phyloP scores from a whole-genome alignment of 2,888 invertebrate species.

The Mycogona germanica region DNA sequence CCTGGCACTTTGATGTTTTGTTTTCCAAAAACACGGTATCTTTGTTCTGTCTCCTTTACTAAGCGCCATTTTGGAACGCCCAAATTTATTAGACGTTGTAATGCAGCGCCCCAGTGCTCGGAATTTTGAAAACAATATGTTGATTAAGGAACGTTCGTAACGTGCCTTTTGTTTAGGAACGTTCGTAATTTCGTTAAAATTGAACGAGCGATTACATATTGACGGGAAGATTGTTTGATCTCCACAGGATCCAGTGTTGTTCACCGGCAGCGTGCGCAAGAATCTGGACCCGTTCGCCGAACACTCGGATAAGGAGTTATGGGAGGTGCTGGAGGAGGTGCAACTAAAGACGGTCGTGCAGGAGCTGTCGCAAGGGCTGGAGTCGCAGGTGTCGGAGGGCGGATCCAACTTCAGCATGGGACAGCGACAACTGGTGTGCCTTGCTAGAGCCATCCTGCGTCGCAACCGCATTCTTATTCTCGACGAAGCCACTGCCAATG shows the following conservation, averaged over 20 bases:
- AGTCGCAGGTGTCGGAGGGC: constrained; percentile 57
- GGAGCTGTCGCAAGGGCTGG: constrained; percentile 50
- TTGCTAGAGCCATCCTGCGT: constrained; percentile 74
- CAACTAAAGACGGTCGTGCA: constrained; percentile 56
- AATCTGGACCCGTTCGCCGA: constrained; percentile 83
- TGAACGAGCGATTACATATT: too few species aligned
- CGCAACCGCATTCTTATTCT: constrained; percentile 73
- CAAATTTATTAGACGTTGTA: too few species aligned
- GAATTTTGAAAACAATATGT: too few species aligned
- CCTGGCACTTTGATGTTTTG: too few species aligned
- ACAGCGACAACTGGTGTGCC: constrained; percentile 76
- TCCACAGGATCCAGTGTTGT: constrained; percentile 58
- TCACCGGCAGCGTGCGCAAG: constrained; percentile 73
- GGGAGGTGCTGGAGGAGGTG: constrained; percentile 74
- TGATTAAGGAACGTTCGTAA: too few species aligned
- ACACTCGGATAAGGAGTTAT: constrained; percentile 60
- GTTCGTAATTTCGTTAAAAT: too few species aligned
- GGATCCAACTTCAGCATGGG: constrained; percentile 79
- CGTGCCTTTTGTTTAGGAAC: too few species aligned
- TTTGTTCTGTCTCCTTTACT: too few species aligned
- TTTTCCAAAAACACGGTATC: too few species aligned
- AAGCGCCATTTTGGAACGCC: too few species aligned
- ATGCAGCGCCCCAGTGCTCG: too few species aligned
- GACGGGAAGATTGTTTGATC: constrained; percentile 1
- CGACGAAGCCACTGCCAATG: constrained; percentile 89